These are phyloP conservation scores for Coptodon bakossiorum DNA, from an alignment of 2,113 vertebrate species.

Conservation along the genomic window DNA sequence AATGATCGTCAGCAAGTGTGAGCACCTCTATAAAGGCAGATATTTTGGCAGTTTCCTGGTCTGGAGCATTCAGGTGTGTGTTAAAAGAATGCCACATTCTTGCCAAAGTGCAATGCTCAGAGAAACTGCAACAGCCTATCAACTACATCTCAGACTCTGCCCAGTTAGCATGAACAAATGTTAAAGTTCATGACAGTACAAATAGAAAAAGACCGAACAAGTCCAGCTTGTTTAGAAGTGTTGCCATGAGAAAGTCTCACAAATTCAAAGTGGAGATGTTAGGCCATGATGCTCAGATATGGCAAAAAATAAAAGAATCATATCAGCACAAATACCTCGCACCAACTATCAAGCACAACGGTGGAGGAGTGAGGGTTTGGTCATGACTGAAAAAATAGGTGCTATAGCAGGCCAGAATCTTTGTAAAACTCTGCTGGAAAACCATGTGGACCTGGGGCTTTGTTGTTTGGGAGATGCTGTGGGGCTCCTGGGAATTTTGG, in stretches of 20 bases:
- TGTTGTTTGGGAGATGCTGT: neutral
- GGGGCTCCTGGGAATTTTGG: neutral
- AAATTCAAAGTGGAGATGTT: neutral
- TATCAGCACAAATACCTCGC: neutral
- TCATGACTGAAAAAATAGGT: neutral
- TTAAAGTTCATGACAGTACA: neutral
- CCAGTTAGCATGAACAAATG: neutral
- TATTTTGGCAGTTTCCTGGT: neutral
- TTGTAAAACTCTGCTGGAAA: neutral
- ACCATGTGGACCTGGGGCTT: neutral
- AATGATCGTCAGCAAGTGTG: neutral
- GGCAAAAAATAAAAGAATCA: neutral
- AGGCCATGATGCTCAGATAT: neutral
- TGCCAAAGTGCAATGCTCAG: neutral
- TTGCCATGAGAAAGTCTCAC: neutral
- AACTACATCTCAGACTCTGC: neutral
- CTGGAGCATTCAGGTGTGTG: neutral
- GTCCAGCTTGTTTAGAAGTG: neutral
- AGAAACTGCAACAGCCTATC: neutral
- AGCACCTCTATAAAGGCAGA: neutral
- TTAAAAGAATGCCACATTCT: neutral
- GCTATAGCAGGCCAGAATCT: neutral
- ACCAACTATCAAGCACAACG: neutral
- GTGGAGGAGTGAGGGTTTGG: rapidly evolving
- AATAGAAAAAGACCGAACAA: neutral